Base-by-base conservation (phyloP, 1,140 invertebrate species). In the Nasonia vitripennis region DNA sequence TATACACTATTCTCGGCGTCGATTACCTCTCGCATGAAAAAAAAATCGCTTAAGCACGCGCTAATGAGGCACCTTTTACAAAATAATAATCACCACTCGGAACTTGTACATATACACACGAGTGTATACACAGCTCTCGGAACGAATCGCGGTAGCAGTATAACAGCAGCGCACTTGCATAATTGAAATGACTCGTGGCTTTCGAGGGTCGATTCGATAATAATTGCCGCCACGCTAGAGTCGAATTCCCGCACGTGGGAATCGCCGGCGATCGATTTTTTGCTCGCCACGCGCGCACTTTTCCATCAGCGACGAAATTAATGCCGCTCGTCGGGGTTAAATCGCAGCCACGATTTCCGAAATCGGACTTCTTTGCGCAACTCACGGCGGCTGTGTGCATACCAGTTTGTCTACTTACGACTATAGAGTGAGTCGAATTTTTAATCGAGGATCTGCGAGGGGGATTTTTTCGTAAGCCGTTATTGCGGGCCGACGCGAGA, bases 301-400 rank as follows among this genome's bases (percentile, higher is more conserved):
- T 75, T 75, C 48, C 45, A 37, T 10, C 37, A 12, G 31, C 45
- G n/a, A 78, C 23, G 77, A 67, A 78, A 78, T 78, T 78, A 78
- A 78, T 78, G 77, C 77, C 77, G 77, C 20, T 55, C 11, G 31
- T 67, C 51, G 77, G 48, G 77, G 51, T 78, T 41, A 48, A 51
- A 23, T 41, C 17, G 4, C 31, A 20, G 27, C 37, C 17, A 11
- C 11, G 27, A 27, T 78, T 78, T 78, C 77, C 11, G 77, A 78
- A 78, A 78, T 78, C 77, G 20, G 51, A n/a, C 27, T 4, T 31
- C 10, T 31, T 78, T 55, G 55, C 51, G 77, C 51, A 78, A 78
- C 51, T 20, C 37, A 1, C 78, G 62, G 7, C 78, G 62, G n/a
- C 0, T n/a, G 37, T 68, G 31, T 31, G 55, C 7, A 11, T 11